Evolutionary conservation across 2,113 vertebrate species (phyloP).

Genomic region (Himantopus leucocephalus): DNA sequence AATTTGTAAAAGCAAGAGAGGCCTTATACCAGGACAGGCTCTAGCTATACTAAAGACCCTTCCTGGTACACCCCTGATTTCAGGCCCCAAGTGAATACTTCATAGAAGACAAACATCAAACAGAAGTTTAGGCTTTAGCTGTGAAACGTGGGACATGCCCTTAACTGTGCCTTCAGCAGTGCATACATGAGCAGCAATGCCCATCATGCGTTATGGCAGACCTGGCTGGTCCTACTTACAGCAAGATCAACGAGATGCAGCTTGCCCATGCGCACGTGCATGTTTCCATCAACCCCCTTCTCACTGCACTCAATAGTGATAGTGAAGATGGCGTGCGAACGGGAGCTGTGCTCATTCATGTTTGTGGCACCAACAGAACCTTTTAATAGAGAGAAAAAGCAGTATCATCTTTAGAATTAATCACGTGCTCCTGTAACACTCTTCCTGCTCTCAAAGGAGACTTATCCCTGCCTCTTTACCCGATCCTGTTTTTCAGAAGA

Average conservation of each 20-base stretch:
- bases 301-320: slow-evolving; percentile 99
- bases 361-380: slow-evolving; percentile 97
- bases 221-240: slow-evolving; percentile 69
- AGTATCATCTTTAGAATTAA: neutral
- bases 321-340: slow-evolving; percentile 96
- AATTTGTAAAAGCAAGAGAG: neutral
- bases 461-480: neutral
- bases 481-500: neutral
- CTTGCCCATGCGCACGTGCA: slow-evolving; percentile 97
- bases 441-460: neutral
- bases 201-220: fast-evolving
- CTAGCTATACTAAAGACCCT: neutral
- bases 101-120: neutral
- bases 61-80: neutral
- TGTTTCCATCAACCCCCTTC: slow-evolving; percentile 93
- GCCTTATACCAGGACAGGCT: neutral
- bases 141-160: neutral
- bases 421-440: neutral
- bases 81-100: neutral
- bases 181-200: fast-evolving
- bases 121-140: neutral
- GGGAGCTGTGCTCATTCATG: slow-evolving; percentile 99
- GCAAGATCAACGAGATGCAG: slow-evolving; percentile 96
- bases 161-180: neutral
- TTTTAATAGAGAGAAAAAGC: slow-evolving; percentile 16